These are phyloP conservation scores for Drosophila asahinai DNA, from an alignment of 1,140 invertebrate genomes.

Conservation along the genomic window DNA sequence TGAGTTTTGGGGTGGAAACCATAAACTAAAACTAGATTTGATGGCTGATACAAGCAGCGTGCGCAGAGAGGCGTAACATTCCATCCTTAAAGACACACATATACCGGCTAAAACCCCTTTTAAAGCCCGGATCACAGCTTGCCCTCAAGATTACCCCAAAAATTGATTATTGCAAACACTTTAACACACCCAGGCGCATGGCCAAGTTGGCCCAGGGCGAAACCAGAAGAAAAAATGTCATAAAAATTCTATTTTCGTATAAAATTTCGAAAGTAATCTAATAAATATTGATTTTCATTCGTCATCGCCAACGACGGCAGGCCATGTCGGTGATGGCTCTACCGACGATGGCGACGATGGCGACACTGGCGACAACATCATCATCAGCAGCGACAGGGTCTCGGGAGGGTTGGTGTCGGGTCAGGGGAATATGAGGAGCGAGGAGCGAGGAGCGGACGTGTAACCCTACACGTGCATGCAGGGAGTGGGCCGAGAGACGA, in stretches of 20 bases:
- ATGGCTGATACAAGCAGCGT: constrained; percentile 21
- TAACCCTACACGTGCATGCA: constrained; percentile 76
- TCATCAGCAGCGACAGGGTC: constrained; percentile 42
- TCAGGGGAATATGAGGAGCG: constrained; percentile 1
- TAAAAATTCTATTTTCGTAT: constrained; percentile 85
- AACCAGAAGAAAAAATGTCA: constrained; percentile 63
- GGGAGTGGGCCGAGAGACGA: constrained; percentile 45
- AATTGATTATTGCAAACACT: constrained; percentile 57
- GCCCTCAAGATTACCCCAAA: constrained; percentile 30
- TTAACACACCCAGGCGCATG: constrained; percentile 30
- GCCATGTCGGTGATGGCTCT: constrained; percentile 41
- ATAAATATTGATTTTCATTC: constrained; percentile 85
- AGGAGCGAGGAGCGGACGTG: constrained; percentile 31
- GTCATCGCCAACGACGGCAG: constrained; percentile 69
- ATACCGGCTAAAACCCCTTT: background rate
- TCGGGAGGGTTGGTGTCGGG: constrained; percentile 5
- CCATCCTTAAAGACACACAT: background rate
- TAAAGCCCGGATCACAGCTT: constrained; percentile 24
- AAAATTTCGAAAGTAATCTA: constrained; percentile 85
- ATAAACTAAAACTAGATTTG: constrained; percentile 26
- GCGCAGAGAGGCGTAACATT: background rate
- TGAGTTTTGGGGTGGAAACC: constrained; percentile 30
- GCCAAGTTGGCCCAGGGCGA: constrained; percentile 44
- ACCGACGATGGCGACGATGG: constrained; percentile 31
- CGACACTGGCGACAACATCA: constrained; percentile 66